Percentiles rank a stretch among this genome's conserved stretches.
These are phyloP conservation scores for Aviceda subcristata DNA, from an alignment of 2,113 vertebrate species.

Conservation along the genomic window DNA sequence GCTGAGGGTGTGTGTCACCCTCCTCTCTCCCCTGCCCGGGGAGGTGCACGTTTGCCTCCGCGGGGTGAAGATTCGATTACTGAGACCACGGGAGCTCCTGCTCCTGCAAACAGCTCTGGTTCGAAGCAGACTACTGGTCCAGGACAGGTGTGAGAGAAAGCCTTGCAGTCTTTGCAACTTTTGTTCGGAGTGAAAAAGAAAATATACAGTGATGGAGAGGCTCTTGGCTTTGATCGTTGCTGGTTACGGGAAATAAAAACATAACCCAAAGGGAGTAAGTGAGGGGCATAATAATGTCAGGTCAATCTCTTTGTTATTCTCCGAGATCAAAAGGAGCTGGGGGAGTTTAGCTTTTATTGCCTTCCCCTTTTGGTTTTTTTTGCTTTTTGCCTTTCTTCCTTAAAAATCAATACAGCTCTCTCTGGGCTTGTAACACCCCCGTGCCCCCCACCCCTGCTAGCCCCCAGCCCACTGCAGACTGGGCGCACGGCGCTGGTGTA, in stretches of 20 bases:
- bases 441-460: background rate
- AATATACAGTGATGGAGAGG: background rate
- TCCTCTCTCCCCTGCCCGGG: background rate
- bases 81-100: background rate
- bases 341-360: background rate
- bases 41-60: rapidly evolving
- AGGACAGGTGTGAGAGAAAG: background rate
- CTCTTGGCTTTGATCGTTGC: constrained; percentile 29
- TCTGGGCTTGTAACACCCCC: background rate
- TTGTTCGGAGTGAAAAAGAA: background rate
- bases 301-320: background rate
- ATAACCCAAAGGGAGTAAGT: background rate
- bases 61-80: background rate
- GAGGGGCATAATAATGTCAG: background rate
- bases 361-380: background rate
- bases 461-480: background rate
- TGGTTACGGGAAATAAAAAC: background rate
- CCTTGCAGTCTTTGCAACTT: background rate
- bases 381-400: background rate
- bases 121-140: background rate
- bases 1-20: background rate
- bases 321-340: background rate
- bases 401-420: background rate
- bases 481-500: rapidly evolving
- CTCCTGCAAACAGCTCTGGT: background rate